Base-by-base conservation (phyloP, 2,797 vertebrate genomes). In the Lacerta agilis region DNA sequence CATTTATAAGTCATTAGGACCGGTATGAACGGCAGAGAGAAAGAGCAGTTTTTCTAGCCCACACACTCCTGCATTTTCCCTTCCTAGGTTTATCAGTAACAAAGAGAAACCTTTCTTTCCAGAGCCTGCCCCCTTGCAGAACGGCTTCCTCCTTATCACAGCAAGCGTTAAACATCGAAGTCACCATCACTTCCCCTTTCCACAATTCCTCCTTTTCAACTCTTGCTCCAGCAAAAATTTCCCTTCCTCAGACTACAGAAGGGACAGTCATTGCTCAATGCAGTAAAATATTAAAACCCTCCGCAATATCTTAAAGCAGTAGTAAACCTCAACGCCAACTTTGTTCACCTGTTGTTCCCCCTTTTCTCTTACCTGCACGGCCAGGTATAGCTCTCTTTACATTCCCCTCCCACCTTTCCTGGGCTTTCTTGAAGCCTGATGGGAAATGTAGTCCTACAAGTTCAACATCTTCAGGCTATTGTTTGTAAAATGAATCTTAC, bases 391-490 rank as follows among this genome's bases (percentile, higher is more conserved):
- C 90, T 95, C 78, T 45, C 84, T 88, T 61, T 45, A 61, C 80
- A 36, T 17, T 43, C 87, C 61, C 76, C 81, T 75, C 49, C 83
- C 86, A 89, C 97, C 95, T 94, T 92, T 90, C 96, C 96, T n/a
- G 95, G 96, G 97, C 97, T 95, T 55, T 94, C 96, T 97, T 96
- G 95, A 94, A 95, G 97, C 96, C 97, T 95, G 93, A 95, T 97
- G 97, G 98, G 96, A 97, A 95, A 87, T 96, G 95, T 92, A 94
- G 97, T 97, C 49, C 36, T 55, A 75, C 25, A 67, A 67, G 79
- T 23, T 45, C 41, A 67, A 38, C 1, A 18, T 41, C 76, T 87
- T 87, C 64, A 13, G 2, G 3, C 61, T 17, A 15, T 29, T 55
- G 58, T 67, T 43, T 33, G 67, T 45, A 66, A 85, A 61, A 55